Evolutionary conservation across 2,113 vertebrate genomes (phyloP), one percentile per base, ranked within the genome.

Genomic region (Nothocercus julius): DNA sequence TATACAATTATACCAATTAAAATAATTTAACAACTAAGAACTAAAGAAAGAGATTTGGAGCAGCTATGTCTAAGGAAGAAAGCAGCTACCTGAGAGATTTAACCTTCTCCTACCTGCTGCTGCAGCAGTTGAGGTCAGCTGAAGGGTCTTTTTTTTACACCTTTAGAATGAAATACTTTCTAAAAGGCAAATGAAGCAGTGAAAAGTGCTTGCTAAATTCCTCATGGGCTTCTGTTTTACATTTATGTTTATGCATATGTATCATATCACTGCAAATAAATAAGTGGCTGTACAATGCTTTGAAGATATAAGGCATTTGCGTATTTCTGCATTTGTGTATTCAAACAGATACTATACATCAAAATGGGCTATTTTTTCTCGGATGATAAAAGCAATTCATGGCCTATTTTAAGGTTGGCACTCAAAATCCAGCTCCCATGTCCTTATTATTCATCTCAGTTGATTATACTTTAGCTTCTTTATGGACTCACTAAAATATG

Each of bases 391-490:
- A 96, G 66, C 58, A 95, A 95, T 93, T 97, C 91, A 96, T 61
- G 88, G 74, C 70, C 88, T 74, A 85, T 93, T 96, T 89, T 91
- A 91, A 92, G 76, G 56, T 66, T 82, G 80, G n/a, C 80, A 82
- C 62, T 94, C 88, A 92, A 96, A 96, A 88, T 62, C 63, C 75
- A 95, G 91, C 61, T 86, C 89, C 59, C 36, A 5, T 32, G 89
- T 44, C 90, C 63, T 72, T 95, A 76, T 70, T 96, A 88, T 83
- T 95, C 61, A 82, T 94, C 64, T 87, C 30, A 87, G 77, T 87
- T 93, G 87, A 96, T 82, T 94, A 91, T 86, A 74, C 89, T 96
- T 96, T 83, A 90, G 73, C 44, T 95, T 95, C 58, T 96, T 95
- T 78, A 94, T 67, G 36, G 94, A 85, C 78, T 96, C 78, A 92